phyloP scores from a whole-genome alignment of 2,797 vertebrate genomes.

The Fratercula arctica region DNA sequence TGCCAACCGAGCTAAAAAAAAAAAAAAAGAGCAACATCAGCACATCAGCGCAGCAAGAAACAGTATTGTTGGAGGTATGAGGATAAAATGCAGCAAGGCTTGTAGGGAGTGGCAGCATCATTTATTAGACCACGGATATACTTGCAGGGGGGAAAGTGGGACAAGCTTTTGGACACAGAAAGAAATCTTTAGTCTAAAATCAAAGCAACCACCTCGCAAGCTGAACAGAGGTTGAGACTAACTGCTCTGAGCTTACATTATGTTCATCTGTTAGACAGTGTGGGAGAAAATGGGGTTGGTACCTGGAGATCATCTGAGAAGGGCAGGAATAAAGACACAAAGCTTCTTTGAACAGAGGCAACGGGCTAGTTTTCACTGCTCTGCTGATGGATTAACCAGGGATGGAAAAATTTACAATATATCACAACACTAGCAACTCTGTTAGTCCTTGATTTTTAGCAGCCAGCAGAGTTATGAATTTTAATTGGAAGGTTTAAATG shows the following conservation, averaged over 20 bases:
- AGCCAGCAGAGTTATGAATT: not conserved
- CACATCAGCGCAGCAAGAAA: not conserved
- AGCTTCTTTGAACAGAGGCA: not conserved
- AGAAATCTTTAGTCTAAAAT: not conserved
- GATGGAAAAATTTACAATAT: not conserved
- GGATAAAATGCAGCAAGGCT: not conserved
- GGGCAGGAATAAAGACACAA: not conserved
- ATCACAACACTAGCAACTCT: not conserved
- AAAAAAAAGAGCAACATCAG: not conserved
- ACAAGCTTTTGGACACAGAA: not conserved
- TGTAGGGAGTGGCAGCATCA: not conserved
- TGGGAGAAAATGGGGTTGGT: not conserved
- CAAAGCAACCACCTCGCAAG: not conserved
- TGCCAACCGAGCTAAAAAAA: not conserved
- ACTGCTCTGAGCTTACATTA: not conserved
- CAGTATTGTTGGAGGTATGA: not conserved
- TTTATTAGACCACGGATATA: not conserved
- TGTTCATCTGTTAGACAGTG: not conserved
- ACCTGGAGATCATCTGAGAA: not conserved
- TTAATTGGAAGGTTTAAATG: not conserved
- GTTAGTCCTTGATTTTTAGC: not conserved
- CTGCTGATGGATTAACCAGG: not conserved
- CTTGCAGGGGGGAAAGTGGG: not conserved
- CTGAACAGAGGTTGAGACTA: not conserved
- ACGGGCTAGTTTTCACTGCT: not conserved